Evolutionary conservation across 2,113 vertebrate genomes (phyloP).

Genomic region (Dissostichus mawsoni): DNA sequence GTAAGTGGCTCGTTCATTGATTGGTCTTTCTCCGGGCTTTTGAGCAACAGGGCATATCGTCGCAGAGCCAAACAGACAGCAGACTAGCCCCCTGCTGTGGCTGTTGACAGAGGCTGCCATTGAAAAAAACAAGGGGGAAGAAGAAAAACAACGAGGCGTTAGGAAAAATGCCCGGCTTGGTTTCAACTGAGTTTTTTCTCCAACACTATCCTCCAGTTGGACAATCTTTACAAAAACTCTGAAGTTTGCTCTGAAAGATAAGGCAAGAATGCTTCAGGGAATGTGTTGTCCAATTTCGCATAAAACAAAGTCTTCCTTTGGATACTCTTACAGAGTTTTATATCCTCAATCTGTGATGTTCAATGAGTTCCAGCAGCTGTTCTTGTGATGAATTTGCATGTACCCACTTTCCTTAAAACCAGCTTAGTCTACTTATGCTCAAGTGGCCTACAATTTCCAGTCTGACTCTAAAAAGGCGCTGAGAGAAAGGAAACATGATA

Average conservation of each 20-base stretch:
- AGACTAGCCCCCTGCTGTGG: slow-evolving; percentile 53
- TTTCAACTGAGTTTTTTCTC: slow-evolving; percentile 21
- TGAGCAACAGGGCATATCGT: slow-evolving; percentile 55
- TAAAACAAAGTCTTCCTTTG: slow-evolving; percentile 24
- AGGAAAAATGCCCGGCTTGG: slow-evolving; percentile 20
- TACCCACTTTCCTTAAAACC: slow-evolving; percentile 25
- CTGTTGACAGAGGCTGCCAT: slow-evolving; percentile 68
- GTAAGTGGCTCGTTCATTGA: slow-evolving; percentile 70
- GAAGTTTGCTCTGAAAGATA: neutral
- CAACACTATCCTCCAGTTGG: slow-evolving; percentile 8
- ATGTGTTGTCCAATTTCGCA: slow-evolving; percentile 20
- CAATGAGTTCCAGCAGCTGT: slow-evolving; percentile 31
- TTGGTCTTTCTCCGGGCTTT: slow-evolving; percentile 62
- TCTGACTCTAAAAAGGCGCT: slow-evolving; percentile 9
- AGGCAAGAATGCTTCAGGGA: neutral
- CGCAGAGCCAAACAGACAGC: slow-evolving; percentile 40
- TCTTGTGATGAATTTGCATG: slow-evolving; percentile 13
- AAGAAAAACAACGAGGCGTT: slow-evolving; percentile 46
- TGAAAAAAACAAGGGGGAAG: slow-evolving; percentile 65
- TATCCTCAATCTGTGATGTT: slow-evolving; percentile 31
- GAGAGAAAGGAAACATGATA: slow-evolving; percentile 31
- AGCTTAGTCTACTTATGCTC: slow-evolving; percentile 28
- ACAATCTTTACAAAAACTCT: slow-evolving; percentile 26
- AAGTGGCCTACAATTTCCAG: slow-evolving; percentile 21
- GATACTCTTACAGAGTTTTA: slow-evolving; percentile 20